phyloP scores from a whole-genome alignment of 2,113 vertebrate genomes.

The Mormoops blainvillei region DNA sequence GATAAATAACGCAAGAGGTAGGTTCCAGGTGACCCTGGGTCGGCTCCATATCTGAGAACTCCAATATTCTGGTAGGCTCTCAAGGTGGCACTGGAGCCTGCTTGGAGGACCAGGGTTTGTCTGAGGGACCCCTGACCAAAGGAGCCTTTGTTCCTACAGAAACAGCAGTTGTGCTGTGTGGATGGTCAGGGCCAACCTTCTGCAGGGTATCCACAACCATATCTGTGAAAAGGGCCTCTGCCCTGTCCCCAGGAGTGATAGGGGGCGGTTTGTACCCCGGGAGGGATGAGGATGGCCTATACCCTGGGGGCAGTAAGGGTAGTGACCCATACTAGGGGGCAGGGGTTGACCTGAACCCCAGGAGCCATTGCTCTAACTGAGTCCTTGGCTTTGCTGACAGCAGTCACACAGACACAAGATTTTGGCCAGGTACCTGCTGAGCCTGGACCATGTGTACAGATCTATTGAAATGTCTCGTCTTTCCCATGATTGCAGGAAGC shows the following conservation, averaged over 20 bases:
- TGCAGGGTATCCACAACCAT: too few relatives aligned
- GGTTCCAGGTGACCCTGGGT: not conserved
- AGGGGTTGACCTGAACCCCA: not conserved
- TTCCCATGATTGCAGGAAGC: conserved; percentile 83
- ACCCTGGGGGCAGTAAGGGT: not conserved
- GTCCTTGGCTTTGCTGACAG: not conserved
- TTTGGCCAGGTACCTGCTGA: not conserved
- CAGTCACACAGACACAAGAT: fast-evolving
- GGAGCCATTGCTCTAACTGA: not conserved
- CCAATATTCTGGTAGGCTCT: not conserved
- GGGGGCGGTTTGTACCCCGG: not conserved
- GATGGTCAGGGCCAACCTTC: too few relatives aligned
- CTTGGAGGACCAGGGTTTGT: not conserved
- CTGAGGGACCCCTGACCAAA: too few relatives aligned
- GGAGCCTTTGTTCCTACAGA: not conserved
- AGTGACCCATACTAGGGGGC: not conserved
- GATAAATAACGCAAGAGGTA: not conserved
- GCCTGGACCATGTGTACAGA: not conserved
- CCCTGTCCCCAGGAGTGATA: not conserved
- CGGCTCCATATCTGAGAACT: not conserved
- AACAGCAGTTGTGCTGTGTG: not conserved
- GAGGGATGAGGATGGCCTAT: not conserved
- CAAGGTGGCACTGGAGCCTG: not conserved
- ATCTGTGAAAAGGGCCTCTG: not conserved
- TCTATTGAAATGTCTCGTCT: not conserved